Evolutionary conservation across 2,888 invertebrate genomes (phyloP).

Genomic region (Agriopis leucophaearia): DNA sequence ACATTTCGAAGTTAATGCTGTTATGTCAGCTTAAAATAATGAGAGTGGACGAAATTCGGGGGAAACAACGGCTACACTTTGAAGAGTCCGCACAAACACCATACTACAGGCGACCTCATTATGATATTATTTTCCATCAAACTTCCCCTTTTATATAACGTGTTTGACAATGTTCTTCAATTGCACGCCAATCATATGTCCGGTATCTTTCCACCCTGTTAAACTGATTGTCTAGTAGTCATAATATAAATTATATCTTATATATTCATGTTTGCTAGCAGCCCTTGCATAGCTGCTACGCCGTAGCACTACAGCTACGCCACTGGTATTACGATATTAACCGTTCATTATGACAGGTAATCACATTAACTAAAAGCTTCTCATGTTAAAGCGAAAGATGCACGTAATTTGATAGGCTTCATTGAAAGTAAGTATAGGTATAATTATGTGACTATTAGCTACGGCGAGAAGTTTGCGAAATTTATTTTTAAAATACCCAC

Average conservation of each 20-base stretch:
- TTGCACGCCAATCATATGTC: slow-evolving; percentile 52
- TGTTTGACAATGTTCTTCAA: slow-evolving; percentile 53
- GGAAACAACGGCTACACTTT: slow-evolving; percentile 47
- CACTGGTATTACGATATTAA: slow-evolving; percentile 29
- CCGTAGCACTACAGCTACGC: slow-evolving; percentile 34
- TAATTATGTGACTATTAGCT: background rate
- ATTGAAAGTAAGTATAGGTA: background rate
- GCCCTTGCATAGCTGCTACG: slow-evolving; percentile 33
- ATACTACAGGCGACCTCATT: slow-evolving; percentile 11
- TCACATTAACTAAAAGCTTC: slow-evolving; percentile 42
- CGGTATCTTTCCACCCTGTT: slow-evolving; percentile 60
- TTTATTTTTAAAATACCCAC: slow-evolving; percentile 5
- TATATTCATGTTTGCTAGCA: slow-evolving; percentile 21
- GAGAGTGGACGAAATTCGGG: slow-evolving; percentile 64
- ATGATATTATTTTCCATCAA: slow-evolving; percentile 8
- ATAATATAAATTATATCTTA: slow-evolving; percentile 45
- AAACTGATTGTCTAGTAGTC: slow-evolving; percentile 64
- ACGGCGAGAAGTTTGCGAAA: background rate
- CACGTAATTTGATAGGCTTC: slow-evolving; percentile 18
- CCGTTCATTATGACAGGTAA: slow-evolving; percentile 39
- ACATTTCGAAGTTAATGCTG: slow-evolving; percentile 80
- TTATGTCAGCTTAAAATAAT: slow-evolving; percentile 76
- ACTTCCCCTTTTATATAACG: slow-evolving; percentile 19
- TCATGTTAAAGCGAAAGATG: slow-evolving; percentile 15
- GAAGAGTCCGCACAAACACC: slow-evolving; percentile 28